A percentile compares a stretch with the other conserved stretches of the same genome.
These are phyloP conservation scores for Ostrea edulis DNA, from an alignment of 1,140 invertebrate species.

Conservation along the genomic window DNA sequence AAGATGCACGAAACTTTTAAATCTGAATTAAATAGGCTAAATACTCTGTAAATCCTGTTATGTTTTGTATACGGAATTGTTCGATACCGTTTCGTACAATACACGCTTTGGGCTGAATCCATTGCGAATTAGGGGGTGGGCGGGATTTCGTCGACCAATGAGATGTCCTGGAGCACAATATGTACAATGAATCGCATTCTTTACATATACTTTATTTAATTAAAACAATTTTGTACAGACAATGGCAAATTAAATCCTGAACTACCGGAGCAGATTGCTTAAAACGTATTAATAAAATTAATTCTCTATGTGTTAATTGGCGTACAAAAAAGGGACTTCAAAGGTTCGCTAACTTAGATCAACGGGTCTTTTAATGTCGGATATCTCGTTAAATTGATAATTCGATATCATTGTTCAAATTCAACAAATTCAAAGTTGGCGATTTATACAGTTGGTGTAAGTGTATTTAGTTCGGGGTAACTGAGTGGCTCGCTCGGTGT, in stretches of 20 bases:
- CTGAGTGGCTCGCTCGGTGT: no score
- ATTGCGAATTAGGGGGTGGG: constrained; percentile 28
- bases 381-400: not conserved
- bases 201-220: constrained; percentile 29
- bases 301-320: constrained; percentile 1
- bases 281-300: not conserved
- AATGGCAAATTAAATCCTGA: not conserved
- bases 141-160: constrained; percentile 21
- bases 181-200: not conserved
- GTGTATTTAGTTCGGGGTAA: not conserved
- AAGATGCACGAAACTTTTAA: constrained; percentile 29
- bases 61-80: constrained; percentile 23
- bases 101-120: constrained; percentile 14
- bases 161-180: constrained; percentile 1
- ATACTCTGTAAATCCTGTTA: constrained; percentile 20
- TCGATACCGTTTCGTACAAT: constrained; percentile 18
- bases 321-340: not conserved
- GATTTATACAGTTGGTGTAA: not conserved
- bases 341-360: not conserved
- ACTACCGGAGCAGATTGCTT: not conserved
- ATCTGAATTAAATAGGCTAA: constrained; percentile 24
- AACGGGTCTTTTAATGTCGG: not conserved
- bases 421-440: not conserved
- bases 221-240: constrained; percentile 7
- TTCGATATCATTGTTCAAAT: constrained; percentile 10